A percentile compares a stretch with the other conserved stretches of the same genome.
phyloP scores from a whole-genome alignment of 2,888 invertebrate genomes.

The Diploptera punctata region DNA sequence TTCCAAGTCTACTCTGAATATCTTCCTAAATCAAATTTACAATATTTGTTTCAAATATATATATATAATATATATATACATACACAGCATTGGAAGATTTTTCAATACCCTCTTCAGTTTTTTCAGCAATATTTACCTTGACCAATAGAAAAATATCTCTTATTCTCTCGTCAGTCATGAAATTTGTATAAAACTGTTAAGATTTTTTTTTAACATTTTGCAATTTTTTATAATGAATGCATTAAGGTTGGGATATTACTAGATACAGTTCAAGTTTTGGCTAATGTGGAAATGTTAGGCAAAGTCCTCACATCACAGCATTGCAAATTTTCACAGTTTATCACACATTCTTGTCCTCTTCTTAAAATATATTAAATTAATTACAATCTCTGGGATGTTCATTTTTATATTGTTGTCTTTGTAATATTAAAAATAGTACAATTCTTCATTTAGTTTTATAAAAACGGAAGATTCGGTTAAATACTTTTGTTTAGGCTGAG shows the following conservation, averaged over 20 bases:
- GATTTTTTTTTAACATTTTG: constrained; percentile 1
- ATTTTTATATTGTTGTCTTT: background rate
- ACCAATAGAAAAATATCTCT: constrained; percentile 35
- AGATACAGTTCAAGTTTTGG: background rate
- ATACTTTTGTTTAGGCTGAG: no score
- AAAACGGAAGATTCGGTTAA: no score
- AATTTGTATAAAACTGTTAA: constrained; percentile 13
- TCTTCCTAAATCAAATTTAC: constrained; percentile 22
- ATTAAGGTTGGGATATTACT: background rate
- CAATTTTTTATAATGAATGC: background rate
- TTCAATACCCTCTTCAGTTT: constrained; percentile 17
- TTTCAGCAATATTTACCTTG: constrained; percentile 25
- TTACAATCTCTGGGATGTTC: background rate
- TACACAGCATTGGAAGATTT: constrained; percentile 24
- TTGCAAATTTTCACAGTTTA: background rate
- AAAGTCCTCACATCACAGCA: background rate
- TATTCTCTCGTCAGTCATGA: constrained; percentile 7
- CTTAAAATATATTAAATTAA: constrained; percentile 12
- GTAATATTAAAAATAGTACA: constrained; percentile 23
- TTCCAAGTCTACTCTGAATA: background rate
- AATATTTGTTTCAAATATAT: constrained; percentile 18
- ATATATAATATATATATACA: no score
- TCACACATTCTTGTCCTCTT: background rate
- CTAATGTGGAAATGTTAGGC: background rate
- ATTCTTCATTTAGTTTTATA: constrained; percentile 1